A percentile compares a stretch with the other conserved stretches of the same genome.
These are phyloP conservation scores for Gerris lacustris DNA, from an alignment of 2,888 invertebrate genomes.

Conservation along the genomic window DNA sequence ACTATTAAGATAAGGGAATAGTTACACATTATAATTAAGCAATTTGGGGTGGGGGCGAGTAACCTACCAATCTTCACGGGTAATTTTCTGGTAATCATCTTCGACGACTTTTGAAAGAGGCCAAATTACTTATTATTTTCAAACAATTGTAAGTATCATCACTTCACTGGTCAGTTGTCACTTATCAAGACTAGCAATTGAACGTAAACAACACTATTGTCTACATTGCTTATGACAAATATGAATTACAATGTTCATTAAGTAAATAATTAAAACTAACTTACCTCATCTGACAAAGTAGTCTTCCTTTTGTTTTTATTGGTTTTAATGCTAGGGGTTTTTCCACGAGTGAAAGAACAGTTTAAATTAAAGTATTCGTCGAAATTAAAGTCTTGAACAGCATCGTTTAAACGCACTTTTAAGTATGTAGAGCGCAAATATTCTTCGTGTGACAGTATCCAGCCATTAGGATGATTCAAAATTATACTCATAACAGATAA, in stretches of 20 bases:
- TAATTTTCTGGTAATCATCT: too few relatives aligned
- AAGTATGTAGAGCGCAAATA: constrained; percentile 27
- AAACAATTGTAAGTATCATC: too few relatives aligned
- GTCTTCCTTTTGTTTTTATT: not conserved
- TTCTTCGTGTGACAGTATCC: constrained; percentile 42
- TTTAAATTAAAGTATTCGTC: not conserved
- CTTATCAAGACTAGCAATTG: too few relatives aligned
- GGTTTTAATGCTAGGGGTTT: not conserved
- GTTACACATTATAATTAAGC: too few relatives aligned
- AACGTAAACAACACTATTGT: too few relatives aligned
- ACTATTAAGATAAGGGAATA: too few relatives aligned
- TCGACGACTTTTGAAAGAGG: too few relatives aligned
- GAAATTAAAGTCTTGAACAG: not conserved
- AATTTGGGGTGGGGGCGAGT: too few relatives aligned
- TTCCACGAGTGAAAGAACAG: not conserved
- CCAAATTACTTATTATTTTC: too few relatives aligned
- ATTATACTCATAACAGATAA: constrained; percentile 38
- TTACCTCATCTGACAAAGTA: not conserved
- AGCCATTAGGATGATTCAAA: constrained; percentile 37
- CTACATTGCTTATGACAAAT: too few relatives aligned
- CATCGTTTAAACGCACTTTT: not conserved
- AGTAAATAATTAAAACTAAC: not conserved
- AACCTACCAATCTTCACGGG: too few relatives aligned
- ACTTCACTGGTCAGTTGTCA: too few relatives aligned
- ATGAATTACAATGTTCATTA: not conserved